Conservation (phyloP, 2,888 invertebrate species). For the Heliothis peltigera region DNA sequence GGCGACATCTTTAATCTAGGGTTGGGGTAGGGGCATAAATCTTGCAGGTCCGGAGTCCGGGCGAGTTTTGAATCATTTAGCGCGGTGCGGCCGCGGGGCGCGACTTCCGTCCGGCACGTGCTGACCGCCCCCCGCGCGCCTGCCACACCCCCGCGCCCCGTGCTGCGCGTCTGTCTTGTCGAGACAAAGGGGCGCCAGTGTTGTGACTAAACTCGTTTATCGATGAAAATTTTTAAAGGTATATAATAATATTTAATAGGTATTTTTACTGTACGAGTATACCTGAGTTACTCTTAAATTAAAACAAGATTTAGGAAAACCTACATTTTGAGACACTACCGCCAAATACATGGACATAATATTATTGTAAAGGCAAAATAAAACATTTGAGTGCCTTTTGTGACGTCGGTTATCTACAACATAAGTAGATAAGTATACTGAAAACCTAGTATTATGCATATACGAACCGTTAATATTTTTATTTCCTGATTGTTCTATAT, state of each 20-base stretch:
- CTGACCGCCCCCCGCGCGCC: conserved; percentile 69
- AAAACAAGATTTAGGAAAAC: too few relatives aligned
- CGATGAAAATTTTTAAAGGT: conserved; percentile 59
- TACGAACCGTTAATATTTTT: background rate
- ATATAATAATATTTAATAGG: conserved; percentile 1
- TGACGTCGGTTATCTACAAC: too few relatives aligned
- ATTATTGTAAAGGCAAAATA: too few relatives aligned
- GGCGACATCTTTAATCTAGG: conserved; percentile 90
- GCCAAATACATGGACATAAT: too few relatives aligned
- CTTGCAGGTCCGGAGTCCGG: conserved; percentile 85
- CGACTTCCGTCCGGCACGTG: conserved; percentile 89
- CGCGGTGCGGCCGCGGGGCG: conserved; percentile 83
- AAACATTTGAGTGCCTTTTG: too few relatives aligned
- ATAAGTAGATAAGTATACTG: too few relatives aligned
- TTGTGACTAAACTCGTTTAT: conserved; percentile 53
- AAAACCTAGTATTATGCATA: too few relatives aligned
- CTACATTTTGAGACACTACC: too few relatives aligned
- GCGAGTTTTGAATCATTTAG: conserved; percentile 90
- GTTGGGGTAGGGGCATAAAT: conserved; percentile 89
- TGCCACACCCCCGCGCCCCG: conserved; percentile 63
- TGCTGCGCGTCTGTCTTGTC: conserved; percentile 88
- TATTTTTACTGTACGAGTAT: background rate
- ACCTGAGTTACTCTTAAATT: too few relatives aligned
- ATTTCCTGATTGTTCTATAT: background rate
- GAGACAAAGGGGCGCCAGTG: conserved; percentile 89